phyloP scores from a whole-genome alignment of 64 coral and sea anemone species.

The Actinia tenebrosa region DNA sequence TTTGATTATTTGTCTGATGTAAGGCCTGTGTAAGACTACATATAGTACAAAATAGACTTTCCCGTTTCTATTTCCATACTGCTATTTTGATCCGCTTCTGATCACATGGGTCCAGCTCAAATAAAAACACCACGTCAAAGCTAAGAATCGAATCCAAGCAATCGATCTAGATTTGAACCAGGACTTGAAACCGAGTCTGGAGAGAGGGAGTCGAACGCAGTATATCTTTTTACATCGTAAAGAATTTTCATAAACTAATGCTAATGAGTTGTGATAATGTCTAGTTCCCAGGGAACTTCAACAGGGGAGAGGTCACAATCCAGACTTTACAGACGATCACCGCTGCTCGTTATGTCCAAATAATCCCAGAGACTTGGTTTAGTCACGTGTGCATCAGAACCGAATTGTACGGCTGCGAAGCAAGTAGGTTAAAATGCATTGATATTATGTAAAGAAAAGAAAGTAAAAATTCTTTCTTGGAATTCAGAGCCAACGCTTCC shows the following conservation, averaged over 20 bases:
- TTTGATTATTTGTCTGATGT: neutral
- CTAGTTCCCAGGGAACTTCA: neutral
- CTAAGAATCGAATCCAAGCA: no score
- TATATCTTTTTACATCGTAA: no score
- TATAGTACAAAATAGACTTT: no score
- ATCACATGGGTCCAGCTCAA: no score
- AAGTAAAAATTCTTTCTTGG: neutral
- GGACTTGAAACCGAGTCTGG: no score
- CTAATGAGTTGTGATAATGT: neutral
- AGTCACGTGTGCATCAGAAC: constrained; percentile 8
- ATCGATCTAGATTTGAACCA: no score
- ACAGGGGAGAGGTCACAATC: neutral
- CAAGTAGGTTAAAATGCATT: neutral
- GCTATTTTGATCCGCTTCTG: no score
- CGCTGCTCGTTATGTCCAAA: constrained; percentile 16
- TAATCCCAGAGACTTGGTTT: constrained; percentile 7
- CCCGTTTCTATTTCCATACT: no score
- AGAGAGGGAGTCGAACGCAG: no score
- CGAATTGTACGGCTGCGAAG: neutral
- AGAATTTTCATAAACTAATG: no score
- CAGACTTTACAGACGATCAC: neutral
- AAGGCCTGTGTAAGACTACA: neutral
- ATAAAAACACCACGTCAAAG: no score
- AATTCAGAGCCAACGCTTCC: neutral
- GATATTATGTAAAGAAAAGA: neutral